Percentiles rank a stretch among this genome's conserved stretches.
Conservation (phyloP, 2,888 invertebrate species). For the Netelia virgata region DNA sequence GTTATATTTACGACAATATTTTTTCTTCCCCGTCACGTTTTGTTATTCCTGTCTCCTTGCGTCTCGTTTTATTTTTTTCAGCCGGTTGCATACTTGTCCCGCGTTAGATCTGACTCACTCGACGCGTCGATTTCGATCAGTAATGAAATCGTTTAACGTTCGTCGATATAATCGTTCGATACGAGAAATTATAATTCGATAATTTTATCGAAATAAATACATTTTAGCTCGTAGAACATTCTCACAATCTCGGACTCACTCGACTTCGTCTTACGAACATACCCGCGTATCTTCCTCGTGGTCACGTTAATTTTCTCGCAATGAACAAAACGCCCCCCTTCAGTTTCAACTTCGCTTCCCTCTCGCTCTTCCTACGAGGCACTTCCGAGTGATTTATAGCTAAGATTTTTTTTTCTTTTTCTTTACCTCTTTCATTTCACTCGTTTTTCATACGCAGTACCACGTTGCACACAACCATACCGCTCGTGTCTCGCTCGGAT, state of each 20-base stretch:
- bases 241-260: not conserved
- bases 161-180: slow-evolving; percentile 1
- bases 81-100: not conserved
- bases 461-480: slow-evolving; percentile 25
- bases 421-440: slow-evolving; percentile 23
- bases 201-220: not conserved
- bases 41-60: slow-evolving; percentile 1
- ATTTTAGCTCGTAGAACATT: not conserved
- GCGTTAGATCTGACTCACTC: not conserved
- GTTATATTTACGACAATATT: slow-evolving; percentile 46
- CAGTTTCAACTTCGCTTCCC: slow-evolving; percentile 27
- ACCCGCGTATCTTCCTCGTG: slow-evolving; percentile 19
- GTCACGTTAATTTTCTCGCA: slow-evolving; percentile 47
- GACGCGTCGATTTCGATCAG: not conserved
- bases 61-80: not conserved
- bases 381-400: slow-evolving; percentile 67
- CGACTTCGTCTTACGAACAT: slow-evolving; percentile 35
- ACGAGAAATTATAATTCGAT: too few species aligned
- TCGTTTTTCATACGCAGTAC: slow-evolving; percentile 40
- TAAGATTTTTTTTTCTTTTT: slow-evolving; percentile 44
- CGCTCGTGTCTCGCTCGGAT: slow-evolving; percentile 23
- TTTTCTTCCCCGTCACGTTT: slow-evolving; percentile 8
- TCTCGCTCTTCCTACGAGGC: slow-evolving; percentile 51
- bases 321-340: slow-evolving; percentile 60
- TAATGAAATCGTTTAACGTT: not conserved